These are phyloP conservation scores for Trilocha varians DNA, from an alignment of 2,888 invertebrate species.

Conservation along the genomic window DNA sequence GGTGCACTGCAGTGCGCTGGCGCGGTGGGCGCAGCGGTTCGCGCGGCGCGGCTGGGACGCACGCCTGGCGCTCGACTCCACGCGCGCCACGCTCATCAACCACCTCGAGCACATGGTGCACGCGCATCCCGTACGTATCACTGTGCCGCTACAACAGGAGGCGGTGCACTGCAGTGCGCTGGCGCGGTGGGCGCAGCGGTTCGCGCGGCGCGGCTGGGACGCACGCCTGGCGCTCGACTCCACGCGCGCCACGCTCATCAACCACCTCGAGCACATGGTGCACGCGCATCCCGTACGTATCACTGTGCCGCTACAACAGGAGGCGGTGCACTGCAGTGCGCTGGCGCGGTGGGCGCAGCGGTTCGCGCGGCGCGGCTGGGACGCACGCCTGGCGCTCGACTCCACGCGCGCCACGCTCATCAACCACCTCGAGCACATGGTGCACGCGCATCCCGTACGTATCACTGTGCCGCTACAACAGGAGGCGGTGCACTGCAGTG, in stretches of 20 bases:
- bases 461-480: constrained; percentile 41
- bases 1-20: constrained; percentile 85
- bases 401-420: constrained; percentile 23
- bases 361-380: constrained; percentile 69
- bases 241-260: constrained; percentile 22
- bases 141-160: constrained; percentile 70
- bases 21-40: constrained; percentile 83
- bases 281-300: constrained; percentile 22
- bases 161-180: constrained; percentile 88
- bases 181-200: constrained; percentile 82
- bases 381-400: constrained; percentile 23
- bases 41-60: constrained; percentile 51
- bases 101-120: constrained; percentile 38
- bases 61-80: constrained; percentile 23
- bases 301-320: constrained; percentile 58
- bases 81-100: constrained; percentile 22
- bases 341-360: constrained; percentile 82
- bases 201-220: constrained; percentile 63
- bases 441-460: constrained; percentile 26
- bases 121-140: constrained; percentile 18
- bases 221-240: constrained; percentile 22
- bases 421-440: constrained; percentile 34
- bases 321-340: constrained; percentile 88
- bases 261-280: constrained; percentile 37
- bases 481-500: constrained; percentile 90